A percentile compares a stretch with the other conserved stretches of the same genome.
Conservation (phyloP, 1,140 invertebrate genomes). For the Drosophila sproati region DNA sequence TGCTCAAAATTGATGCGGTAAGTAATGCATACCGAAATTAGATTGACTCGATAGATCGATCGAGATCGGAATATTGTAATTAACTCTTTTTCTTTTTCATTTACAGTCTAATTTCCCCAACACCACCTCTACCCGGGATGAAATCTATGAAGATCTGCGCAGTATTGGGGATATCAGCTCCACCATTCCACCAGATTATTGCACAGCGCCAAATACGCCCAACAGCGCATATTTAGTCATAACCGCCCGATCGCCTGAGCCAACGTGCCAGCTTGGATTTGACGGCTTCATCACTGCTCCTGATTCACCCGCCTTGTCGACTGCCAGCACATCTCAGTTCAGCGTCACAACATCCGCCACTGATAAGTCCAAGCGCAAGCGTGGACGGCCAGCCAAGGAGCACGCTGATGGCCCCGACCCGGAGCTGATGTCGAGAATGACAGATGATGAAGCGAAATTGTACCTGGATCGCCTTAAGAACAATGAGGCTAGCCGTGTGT, state of each 20-base stretch:
- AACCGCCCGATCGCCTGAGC: conserved; percentile 28
- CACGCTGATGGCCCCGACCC: conserved; percentile 76
- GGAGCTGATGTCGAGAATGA: conserved; percentile 53
- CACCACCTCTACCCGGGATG: conserved; percentile 31
- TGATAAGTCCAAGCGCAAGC: conserved; percentile 54
- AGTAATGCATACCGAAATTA: conserved; percentile 7
- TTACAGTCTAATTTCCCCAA: conserved; percentile 64
- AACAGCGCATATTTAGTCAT: conserved; percentile 54
- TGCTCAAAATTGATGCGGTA: conserved; percentile 47
- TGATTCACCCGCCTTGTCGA: conserved; percentile 65
- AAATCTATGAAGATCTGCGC: conserved; percentile 51
- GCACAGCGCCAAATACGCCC: conserved; percentile 69
- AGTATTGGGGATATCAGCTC: conserved; percentile 59
- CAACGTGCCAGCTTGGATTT: conserved; percentile 61
- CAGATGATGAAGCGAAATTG: conserved; percentile 55
- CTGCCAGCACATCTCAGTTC: conserved; percentile 63
- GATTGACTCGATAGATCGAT: too few relatives aligned
- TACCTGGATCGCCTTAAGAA: conserved; percentile 74
- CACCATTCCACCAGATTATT: conserved; percentile 37
- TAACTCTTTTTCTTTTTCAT: background rate
- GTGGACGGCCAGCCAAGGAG: conserved; percentile 75
- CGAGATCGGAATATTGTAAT: background rate
- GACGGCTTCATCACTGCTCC: conserved; percentile 65
- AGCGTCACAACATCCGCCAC: conserved; percentile 25
- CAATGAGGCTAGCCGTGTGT: conserved; percentile 77